A percentile compares a stretch with the other conserved stretches of the same genome.
phyloP scores from a whole-genome alignment of 2,797 vertebrate species.

The Callimico goeldii region DNA sequence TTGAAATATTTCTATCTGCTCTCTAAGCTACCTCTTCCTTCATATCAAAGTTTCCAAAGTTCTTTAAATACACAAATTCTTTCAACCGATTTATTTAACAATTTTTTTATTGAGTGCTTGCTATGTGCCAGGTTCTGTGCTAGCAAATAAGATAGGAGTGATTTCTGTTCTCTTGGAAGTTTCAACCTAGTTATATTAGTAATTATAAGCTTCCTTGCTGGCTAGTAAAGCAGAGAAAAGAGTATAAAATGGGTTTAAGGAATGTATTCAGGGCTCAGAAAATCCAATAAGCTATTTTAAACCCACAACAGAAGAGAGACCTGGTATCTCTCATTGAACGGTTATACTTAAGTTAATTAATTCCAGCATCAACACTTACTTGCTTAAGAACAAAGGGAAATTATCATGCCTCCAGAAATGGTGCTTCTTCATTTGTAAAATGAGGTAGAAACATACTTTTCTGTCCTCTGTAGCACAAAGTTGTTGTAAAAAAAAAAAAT shows the following conservation, averaged over 20 bases:
- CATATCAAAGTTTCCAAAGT: constrained; percentile 5
- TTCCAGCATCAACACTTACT: background rate
- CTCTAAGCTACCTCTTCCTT: background rate
- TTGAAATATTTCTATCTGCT: background rate
- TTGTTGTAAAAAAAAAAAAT: background rate
- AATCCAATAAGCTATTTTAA: constrained; percentile 39
- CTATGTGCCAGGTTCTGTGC: background rate
- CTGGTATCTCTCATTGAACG: constrained; percentile 22
- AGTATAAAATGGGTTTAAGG: background rate
- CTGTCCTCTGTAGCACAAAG: background rate
- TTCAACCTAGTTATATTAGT: constrained; percentile 30
- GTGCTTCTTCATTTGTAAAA: constrained; percentile 35
- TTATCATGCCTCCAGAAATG: background rate
- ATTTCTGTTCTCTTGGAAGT: background rate
- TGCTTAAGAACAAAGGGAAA: constrained; percentile 43
- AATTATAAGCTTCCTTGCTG: background rate
- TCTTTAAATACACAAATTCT: constrained; percentile 11
- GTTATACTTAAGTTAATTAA: constrained; percentile 16
- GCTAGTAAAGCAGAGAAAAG: constrained; percentile 7
- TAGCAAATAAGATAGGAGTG: background rate
- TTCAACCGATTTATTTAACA: constrained; percentile 23
- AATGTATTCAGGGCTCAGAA: background rate
- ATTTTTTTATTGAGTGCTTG: constrained; percentile 10
- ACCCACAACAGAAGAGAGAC: background rate
- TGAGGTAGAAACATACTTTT: background rate